These are phyloP conservation scores for Lepus oiostolus DNA, from an alignment of 2,797 vertebrate genomes.

Conservation along the genomic window DNA sequence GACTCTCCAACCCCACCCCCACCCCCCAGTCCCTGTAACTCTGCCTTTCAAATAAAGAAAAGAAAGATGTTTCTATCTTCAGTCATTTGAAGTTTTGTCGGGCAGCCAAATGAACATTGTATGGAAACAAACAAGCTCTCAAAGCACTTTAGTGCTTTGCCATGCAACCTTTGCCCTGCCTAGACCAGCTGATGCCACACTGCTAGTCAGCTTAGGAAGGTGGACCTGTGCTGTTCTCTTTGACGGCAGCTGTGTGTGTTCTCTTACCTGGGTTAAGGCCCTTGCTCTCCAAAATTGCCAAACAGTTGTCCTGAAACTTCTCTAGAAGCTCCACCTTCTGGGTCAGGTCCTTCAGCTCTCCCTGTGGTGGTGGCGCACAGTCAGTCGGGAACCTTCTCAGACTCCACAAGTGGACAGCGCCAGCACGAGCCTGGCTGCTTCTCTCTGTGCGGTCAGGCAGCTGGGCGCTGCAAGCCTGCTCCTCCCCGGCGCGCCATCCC, in stretches of 20 bases:
- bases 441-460: neutral
- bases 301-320: conserved; percentile 86
- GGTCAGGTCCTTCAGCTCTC: conserved; percentile 83
- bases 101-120: neutral
- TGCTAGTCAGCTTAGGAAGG: neutral
- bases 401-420: neutral
- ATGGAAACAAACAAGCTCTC: neutral
- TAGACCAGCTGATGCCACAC: neutral
- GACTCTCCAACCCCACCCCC: too few species aligned
- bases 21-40: too few species aligned
- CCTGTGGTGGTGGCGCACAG: conserved; percentile 69
- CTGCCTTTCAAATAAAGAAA: too few species aligned
- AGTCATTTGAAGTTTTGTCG: neutral
- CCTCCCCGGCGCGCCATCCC: neutral
- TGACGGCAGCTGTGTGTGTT: neutral
- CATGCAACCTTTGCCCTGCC: neutral
- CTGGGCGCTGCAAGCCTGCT: neutral
- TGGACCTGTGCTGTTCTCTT: accelerated
- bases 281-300: conserved; percentile 87
- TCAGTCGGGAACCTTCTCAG: neutral
- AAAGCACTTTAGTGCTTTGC: neutral
- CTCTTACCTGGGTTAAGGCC: conserved; percentile 87
- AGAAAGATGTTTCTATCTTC: neutral
- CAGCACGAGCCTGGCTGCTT: neutral
- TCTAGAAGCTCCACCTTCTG: conserved; percentile 88